These are phyloP conservation scores for Cryptoblepharus egeriae DNA, from an alignment of 2,797 vertebrate species.

Conservation along the genomic window DNA sequence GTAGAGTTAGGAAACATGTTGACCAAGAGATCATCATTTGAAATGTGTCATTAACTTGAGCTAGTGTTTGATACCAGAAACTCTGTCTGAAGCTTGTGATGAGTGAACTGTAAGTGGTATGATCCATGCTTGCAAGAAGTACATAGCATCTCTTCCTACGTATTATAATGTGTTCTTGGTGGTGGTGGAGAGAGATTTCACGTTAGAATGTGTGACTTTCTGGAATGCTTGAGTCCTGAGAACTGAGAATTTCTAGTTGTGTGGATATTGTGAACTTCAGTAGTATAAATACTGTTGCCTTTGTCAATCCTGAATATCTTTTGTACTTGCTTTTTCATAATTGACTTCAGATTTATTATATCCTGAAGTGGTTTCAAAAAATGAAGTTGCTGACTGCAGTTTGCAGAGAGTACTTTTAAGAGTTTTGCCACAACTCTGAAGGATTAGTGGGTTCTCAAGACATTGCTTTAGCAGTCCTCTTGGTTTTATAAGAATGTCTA, in stretches of 20 bases:
- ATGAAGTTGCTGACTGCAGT: slow-evolving; percentile 31
- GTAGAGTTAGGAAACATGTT: neutral
- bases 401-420: neutral
- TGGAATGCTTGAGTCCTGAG: neutral
- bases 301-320: neutral
- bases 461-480: neutral
- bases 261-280: neutral
- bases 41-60: neutral
- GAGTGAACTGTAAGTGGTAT: neutral
- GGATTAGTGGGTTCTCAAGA: neutral
- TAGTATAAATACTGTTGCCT: neutral
- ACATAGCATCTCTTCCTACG: neutral
- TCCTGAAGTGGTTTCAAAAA: neutral
- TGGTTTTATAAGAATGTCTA: slow-evolving; percentile 29
- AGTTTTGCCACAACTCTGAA: slow-evolving; percentile 6
- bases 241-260: neutral
- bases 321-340: too few relatives aligned
- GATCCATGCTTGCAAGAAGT: neutral
- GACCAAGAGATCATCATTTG: neutral
- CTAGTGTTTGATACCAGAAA: neutral
- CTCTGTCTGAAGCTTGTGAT: neutral
- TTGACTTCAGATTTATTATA: neutral
- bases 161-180: neutral
- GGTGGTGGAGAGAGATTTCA: neutral
- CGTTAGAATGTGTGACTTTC: neutral